phyloP scores from a whole-genome alignment of 2,797 vertebrate genomes.

The Euthynnus affinis region DNA sequence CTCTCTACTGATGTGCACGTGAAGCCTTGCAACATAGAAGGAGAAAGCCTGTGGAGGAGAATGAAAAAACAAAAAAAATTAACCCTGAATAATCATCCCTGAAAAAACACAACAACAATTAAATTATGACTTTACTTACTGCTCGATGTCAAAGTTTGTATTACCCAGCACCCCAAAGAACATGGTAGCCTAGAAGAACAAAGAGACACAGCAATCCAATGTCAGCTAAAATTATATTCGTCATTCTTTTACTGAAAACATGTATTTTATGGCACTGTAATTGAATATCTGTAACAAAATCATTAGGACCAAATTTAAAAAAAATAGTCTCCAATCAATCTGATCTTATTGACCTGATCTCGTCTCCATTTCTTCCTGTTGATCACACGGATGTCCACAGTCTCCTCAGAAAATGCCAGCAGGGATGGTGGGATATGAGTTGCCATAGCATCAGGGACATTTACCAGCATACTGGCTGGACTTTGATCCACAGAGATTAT shows the following conservation, averaged over 20 bases:
- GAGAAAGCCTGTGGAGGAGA: conserved; percentile 68
- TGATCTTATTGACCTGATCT: conserved; percentile 69
- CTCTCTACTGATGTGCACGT: conserved; percentile 60
- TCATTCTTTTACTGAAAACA: neutral
- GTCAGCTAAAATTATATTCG: neutral
- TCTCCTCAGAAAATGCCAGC: conserved; percentile 52
- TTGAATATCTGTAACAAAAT: neutral
- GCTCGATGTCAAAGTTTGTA: conserved; percentile 55
- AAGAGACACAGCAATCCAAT: neutral
- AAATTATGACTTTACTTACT: conserved; percentile 69
- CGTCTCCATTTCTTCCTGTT: conserved; percentile 73
- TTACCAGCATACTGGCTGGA: conserved; percentile 53
- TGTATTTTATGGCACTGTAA: neutral
- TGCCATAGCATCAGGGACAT: conserved; percentile 77
- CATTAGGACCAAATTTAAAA: neutral
- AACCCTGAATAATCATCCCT: neutral
- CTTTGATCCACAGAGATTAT: conserved; percentile 68
- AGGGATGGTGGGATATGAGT: conserved; percentile 62
- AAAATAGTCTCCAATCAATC: neutral
- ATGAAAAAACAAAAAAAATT: conserved; percentile 2
- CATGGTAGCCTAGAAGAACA: conserved; percentile 69
- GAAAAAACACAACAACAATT: neutral
- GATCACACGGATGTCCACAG: conserved; percentile 49
- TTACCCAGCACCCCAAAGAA: conserved; percentile 63
- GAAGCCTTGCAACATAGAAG: conserved; percentile 79